phyloP scores from a whole-genome alignment of 2,113 vertebrate genomes.

The Micromys minutus region DNA sequence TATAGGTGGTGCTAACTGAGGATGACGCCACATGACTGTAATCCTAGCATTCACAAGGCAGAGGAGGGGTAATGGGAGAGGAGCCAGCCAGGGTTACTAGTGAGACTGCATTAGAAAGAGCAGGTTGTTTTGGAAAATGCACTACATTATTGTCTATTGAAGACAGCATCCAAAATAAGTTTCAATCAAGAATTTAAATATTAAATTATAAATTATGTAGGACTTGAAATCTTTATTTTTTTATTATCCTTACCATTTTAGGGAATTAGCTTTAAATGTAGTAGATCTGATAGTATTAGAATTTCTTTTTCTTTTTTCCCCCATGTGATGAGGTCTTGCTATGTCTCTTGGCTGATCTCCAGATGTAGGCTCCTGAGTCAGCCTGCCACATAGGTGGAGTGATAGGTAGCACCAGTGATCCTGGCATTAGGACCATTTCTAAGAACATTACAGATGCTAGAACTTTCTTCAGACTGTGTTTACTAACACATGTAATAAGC shows the following conservation, averaged over 20 bases:
- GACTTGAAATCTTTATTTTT: background rate
- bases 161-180: background rate
- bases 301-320: background rate
- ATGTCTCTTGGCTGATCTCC: background rate
- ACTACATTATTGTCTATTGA: slow-evolving; percentile 29
- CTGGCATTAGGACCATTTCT: background rate
- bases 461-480: slow-evolving; percentile 22
- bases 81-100: background rate
- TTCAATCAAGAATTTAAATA: slow-evolving; percentile 3
- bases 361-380: background rate
- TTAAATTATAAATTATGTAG: slow-evolving; percentile 14
- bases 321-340: background rate
- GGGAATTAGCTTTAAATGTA: slow-evolving; percentile 25
- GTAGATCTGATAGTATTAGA: slow-evolving; percentile 45
- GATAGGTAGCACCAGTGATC: background rate
- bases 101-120: background rate
- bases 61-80: background rate
- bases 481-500: slow-evolving; percentile 46
- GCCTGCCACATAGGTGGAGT: too few species aligned
- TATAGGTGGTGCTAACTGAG: background rate
- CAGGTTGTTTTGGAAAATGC: background rate
- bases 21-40: background rate
- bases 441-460: slow-evolving; percentile 37
- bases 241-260: slow-evolving; percentile 43
- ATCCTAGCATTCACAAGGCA: background rate